Percentiles rank a stretch among this genome's conserved stretches.
Conservation (phyloP, 2,888 invertebrate species). For the Agriopis marginaria region DNA sequence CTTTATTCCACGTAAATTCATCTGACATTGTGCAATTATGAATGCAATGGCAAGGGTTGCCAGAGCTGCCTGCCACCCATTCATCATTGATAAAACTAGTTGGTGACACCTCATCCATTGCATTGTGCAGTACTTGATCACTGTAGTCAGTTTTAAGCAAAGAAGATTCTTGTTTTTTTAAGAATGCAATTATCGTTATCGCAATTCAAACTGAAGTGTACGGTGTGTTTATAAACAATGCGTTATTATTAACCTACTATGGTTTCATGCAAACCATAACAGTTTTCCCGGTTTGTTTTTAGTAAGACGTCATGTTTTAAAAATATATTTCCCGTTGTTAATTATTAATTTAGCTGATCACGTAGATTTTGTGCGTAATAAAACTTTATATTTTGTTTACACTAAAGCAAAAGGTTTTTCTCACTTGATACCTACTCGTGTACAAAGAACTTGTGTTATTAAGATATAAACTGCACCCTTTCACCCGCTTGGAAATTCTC, state of each 20-base stretch:
- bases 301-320: neutral
- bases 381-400: neutral
- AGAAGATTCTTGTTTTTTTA: conserved; percentile 3
- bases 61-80: conserved; percentile 47
- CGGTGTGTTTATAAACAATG: neutral
- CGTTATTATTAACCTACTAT: neutral
- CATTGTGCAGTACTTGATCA: conserved; percentile 22
- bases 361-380: no score
- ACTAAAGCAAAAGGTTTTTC: neutral
- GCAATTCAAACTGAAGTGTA: no score
- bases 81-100: conserved; percentile 77
- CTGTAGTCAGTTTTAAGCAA: neutral
- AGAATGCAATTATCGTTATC: neutral
- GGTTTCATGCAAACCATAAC: neutral
- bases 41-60: conserved; percentile 42
- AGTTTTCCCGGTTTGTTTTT: neutral
- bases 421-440: neutral
- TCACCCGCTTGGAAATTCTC: no score
- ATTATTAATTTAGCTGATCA: no score
- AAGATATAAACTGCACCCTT: no score
- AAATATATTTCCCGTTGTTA: neutral
- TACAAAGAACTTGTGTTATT: neutral
- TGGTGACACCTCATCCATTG: conserved; percentile 69
- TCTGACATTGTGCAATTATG: conserved; percentile 39
- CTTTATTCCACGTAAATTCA: conserved; percentile 8